Evolutionary conservation across 2,113 vertebrate genomes (phyloP).

Genomic region (Tylochromis polylepis): DNA sequence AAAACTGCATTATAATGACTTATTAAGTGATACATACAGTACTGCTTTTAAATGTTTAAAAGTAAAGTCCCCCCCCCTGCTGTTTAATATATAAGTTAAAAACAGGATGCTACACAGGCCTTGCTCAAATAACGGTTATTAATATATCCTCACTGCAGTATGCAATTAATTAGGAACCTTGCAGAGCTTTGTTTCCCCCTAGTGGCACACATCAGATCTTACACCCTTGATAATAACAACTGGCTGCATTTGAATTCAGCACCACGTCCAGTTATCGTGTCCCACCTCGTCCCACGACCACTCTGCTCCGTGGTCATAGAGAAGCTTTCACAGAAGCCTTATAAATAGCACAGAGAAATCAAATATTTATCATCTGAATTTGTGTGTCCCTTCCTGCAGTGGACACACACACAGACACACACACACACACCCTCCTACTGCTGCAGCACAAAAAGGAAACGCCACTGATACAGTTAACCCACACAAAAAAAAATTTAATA

Average conservation of each 20-base stretch:
- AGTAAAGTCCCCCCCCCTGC: background rate
- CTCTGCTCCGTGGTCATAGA: background rate
- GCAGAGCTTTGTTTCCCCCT: constrained; percentile 51
- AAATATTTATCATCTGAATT: constrained; percentile 55
- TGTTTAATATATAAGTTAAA: background rate
- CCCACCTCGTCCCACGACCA: constrained; percentile 6
- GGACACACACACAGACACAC: background rate
- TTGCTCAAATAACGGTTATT: background rate
- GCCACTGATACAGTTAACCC: constrained; percentile 61
- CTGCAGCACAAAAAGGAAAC: constrained; percentile 25
- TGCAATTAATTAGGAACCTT: background rate
- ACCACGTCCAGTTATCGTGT: background rate
- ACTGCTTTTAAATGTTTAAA: background rate
- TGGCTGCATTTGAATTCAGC: constrained; percentile 28
- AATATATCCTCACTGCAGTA: background rate
- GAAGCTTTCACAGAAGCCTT: constrained; percentile 43
- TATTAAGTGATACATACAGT: background rate
- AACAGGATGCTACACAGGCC: background rate
- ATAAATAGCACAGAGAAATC: constrained; percentile 50
- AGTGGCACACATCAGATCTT: background rate
- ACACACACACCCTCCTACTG: background rate
- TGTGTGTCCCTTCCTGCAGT: background rate
- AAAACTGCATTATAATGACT: background rate
- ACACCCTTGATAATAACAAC: background rate
- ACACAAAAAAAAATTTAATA: constrained; percentile 74